Conservation (phyloP, 2,888 invertebrate species). For the Nemapogon koenigi region DNA sequence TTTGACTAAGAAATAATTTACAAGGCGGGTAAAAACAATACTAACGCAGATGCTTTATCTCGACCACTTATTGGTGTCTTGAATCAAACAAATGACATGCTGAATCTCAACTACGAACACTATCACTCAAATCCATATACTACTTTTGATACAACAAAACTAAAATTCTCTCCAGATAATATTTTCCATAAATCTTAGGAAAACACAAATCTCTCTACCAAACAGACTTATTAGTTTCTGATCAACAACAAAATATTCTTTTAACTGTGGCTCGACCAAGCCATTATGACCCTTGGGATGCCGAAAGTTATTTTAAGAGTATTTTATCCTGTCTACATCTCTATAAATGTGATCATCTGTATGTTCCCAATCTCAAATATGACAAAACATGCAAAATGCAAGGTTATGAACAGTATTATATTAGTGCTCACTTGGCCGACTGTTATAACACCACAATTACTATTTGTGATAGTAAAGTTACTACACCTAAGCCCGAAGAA, state of each 20-base stretch:
- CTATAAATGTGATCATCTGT: slow-evolving; percentile 16
- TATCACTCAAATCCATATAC: slow-evolving; percentile 6
- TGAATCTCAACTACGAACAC: slow-evolving; percentile 11
- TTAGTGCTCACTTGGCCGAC: slow-evolving; percentile 22
- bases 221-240: slow-evolving; percentile 18
- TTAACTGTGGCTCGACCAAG: slow-evolving; percentile 18
- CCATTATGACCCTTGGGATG: slow-evolving; percentile 20
- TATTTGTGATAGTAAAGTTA: slow-evolving; percentile 21
- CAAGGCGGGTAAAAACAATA: slow-evolving; percentile 22
- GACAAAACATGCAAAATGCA: slow-evolving; percentile 17
- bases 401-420: slow-evolving; percentile 20
- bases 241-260: slow-evolving; percentile 19
- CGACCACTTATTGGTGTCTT: slow-evolving; percentile 10
- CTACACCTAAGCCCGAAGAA: slow-evolving; percentile 18
- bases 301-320: slow-evolving; percentile 24
- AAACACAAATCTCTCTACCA: slow-evolving; percentile 21
- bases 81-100: neutral
- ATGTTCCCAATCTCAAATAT: slow-evolving; percentile 20
- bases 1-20: slow-evolving; percentile 22
- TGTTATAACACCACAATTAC: slow-evolving; percentile 19
- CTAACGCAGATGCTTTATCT: slow-evolving; percentile 22
- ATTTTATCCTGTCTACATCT: slow-evolving; percentile 20
- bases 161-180: slow-evolving; percentile 18
- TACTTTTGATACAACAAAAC: slow-evolving; percentile 15
- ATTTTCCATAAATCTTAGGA: too few relatives aligned